Conservation (phyloP, 2,113 vertebrate species). For the Sylvia atricapilla region DNA sequence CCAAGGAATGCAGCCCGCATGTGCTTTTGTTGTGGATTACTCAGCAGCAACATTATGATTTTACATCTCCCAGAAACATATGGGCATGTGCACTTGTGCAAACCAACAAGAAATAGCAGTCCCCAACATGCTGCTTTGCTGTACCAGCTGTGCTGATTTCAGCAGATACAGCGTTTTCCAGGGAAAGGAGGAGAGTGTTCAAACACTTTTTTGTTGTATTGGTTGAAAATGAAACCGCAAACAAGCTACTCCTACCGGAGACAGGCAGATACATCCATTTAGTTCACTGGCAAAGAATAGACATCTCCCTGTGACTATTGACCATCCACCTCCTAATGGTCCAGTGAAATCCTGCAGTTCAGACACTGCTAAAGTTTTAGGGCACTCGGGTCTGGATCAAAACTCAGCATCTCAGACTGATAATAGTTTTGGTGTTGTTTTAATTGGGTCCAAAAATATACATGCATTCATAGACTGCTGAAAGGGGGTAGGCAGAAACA, state of each 20-base stretch:
- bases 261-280: background rate
- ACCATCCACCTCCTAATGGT: background rate
- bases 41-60: conserved; percentile 69
- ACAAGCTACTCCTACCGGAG: background rate
- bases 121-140: background rate
- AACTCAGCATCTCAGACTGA: background rate
- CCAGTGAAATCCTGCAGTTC: background rate
- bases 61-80: conserved; percentile 69
- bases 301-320: background rate
- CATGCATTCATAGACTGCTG: fast-evolving
- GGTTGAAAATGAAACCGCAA: background rate
- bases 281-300: background rate
- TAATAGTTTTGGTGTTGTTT: background rate
- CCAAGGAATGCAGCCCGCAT: conserved; percentile 64
- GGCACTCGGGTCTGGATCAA: background rate
- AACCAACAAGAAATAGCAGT: conserved; percentile 43
- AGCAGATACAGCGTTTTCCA: background rate
- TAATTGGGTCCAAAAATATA: background rate
- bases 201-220: background rate
- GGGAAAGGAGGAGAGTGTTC: background rate
- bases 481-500: background rate
- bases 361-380: background rate
- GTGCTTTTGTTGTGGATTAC: conserved; percentile 76
- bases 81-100: conserved; percentile 60
- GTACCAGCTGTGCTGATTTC: conserved; percentile 3